phyloP scores from a whole-genome alignment of 2,888 invertebrate species.

The Drosophila histrio region DNA sequence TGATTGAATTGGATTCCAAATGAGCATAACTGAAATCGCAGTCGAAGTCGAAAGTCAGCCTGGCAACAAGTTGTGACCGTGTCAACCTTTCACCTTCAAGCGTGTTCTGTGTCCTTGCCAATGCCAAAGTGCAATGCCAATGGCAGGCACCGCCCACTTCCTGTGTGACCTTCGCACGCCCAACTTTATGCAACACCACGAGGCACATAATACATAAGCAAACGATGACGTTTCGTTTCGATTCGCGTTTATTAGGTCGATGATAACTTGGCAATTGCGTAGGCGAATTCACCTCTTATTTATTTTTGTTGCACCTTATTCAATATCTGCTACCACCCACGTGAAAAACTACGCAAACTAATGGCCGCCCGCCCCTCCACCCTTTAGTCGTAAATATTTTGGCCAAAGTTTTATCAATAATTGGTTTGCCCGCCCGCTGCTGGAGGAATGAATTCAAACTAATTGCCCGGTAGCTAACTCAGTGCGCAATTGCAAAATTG shows the following conservation, averaged over 20 bases:
- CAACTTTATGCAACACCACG: slow-evolving; percentile 56
- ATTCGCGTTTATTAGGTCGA: slow-evolving; percentile 72
- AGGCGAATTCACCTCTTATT: slow-evolving; percentile 2
- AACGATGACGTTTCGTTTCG: slow-evolving; percentile 47
- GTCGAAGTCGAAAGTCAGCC: neutral
- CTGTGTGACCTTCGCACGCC: slow-evolving; percentile 66
- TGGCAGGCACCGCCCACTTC: slow-evolving; percentile 57
- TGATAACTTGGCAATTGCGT: slow-evolving; percentile 63
- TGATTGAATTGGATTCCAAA: slow-evolving; percentile 18
- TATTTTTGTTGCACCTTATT: neutral
- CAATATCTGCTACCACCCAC: slow-evolving; percentile 19
- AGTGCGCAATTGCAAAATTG: slow-evolving; percentile 74
- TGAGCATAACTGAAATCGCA: neutral
- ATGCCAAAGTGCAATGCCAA: slow-evolving; percentile 59
- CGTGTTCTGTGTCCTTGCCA: slow-evolving; percentile 60
- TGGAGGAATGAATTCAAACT: slow-evolving; percentile 47
- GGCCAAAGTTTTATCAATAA: slow-evolving; percentile 75
- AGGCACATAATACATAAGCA: slow-evolving; percentile 7
- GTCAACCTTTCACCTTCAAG: slow-evolving; percentile 58
- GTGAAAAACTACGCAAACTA: neutral
- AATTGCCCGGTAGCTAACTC: slow-evolving; percentile 59
- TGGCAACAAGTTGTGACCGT: slow-evolving; percentile 53
- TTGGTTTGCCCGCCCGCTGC: slow-evolving; percentile 39
- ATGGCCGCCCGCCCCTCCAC: neutral
- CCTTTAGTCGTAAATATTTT: slow-evolving; percentile 46